Conservation (phyloP, 2,113 vertebrate species). For the Hemiscyllium ocellatum region DNA sequence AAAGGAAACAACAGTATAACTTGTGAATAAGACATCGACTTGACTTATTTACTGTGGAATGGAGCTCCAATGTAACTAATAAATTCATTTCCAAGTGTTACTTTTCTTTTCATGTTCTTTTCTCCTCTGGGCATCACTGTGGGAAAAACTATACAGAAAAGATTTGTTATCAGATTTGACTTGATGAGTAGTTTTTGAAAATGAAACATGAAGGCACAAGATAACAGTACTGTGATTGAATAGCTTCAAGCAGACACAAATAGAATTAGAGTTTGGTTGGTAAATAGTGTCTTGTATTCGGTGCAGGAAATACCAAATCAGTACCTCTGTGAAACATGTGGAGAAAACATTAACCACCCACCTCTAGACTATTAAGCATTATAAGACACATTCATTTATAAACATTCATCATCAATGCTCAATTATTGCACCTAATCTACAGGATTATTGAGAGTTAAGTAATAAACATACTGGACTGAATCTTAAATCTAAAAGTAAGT, state of each 20-base stretch:
- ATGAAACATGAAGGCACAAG: background rate
- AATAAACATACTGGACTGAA: background rate
- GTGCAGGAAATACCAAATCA: background rate
- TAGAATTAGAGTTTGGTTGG: background rate
- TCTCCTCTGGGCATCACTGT: background rate
- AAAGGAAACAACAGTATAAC: too few species aligned
- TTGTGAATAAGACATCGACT: too few species aligned
- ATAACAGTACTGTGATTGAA: background rate
- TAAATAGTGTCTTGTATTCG: background rate
- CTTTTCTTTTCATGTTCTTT: too few species aligned
- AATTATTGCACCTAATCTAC: background rate
- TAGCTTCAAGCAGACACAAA: background rate
- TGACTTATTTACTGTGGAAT: too few species aligned
- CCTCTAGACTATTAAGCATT: background rate
- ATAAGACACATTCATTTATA: background rate
- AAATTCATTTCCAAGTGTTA: too few species aligned
- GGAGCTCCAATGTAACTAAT: too few species aligned
- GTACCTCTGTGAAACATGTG: background rate
- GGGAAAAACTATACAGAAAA: background rate
- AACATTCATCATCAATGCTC: background rate
- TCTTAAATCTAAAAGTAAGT: too few species aligned
- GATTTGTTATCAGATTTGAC: background rate
- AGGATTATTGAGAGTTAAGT: background rate
- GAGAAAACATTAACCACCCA: background rate
- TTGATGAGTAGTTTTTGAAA: background rate